Evolutionary conservation across 2,888 invertebrate genomes (phyloP), one percentile per base, ranked within the genome.

Genomic region (Acleris holmiana): DNA sequence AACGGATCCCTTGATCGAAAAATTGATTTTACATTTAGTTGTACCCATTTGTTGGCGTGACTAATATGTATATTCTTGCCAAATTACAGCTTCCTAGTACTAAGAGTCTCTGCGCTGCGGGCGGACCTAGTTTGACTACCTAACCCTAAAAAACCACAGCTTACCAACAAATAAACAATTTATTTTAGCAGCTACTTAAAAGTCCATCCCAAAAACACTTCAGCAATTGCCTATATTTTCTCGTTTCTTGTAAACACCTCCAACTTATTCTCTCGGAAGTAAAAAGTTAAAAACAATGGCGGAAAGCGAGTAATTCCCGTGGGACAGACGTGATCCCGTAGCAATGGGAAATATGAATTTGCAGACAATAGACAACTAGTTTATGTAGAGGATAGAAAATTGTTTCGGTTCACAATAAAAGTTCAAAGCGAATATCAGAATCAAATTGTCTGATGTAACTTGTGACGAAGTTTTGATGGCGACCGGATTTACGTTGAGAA

Each of bases 261-360:
- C 56, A 21, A 61, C 19, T 47, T 53, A 46, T 59, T 25, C 25
- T 40, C 8, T 40, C 35, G 40, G 40, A 54, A 61, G 54, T 48
- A 41, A 47, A 61, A 61, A 61, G 60, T 59, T 50, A 51, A 59
- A 44, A 61, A 57, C 29, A 57, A 57, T 25, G 56, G 10, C 49
- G 49, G 49, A 56, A 55, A 56, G 49, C 50, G 48, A 48, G 18
- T 21, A 18, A 68, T 77, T 77, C 78, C 77, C 78, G 75, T 77
- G 78, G 77, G 78, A 78, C 68, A 59, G 60, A 46, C 61, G 59
- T 68, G 72, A 69, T 75, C 72, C 70, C 71, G 48, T 49, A 21
- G 61, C 63, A 68, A 68, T 72, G 70, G 73, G 75, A 73, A 75
- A 69, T 68, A 48, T 67, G 68, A 71, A 72, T 73, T 70, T 68